A percentile compares a stretch with the other conserved stretches of the same genome.
phyloP scores from a whole-genome alignment of 2,888 invertebrate genomes.

The Cosmorhoe ocellata region DNA sequence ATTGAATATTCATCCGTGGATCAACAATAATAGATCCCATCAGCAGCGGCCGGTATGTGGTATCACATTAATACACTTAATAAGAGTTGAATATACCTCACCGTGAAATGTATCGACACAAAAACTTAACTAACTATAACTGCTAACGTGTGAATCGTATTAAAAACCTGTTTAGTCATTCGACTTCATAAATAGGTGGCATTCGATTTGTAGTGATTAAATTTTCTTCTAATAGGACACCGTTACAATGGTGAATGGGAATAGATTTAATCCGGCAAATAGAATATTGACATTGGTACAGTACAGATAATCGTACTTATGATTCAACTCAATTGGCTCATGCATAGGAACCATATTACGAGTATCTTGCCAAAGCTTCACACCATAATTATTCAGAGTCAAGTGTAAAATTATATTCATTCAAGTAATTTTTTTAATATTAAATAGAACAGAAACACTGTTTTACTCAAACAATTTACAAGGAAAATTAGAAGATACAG shows the following conservation, averaged over 20 bases:
- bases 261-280: slow-evolving; percentile 73
- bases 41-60: slow-evolving; percentile 77
- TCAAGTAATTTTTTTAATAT: no score
- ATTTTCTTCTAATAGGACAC: slow-evolving; percentile 77
- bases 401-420: no score
- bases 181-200: slow-evolving; percentile 80
- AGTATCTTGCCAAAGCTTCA: no score
- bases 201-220: slow-evolving; percentile 82
- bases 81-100: slow-evolving; percentile 79
- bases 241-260: slow-evolving; percentile 70
- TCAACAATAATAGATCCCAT: slow-evolving; percentile 81
- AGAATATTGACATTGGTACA: slow-evolving; percentile 52
- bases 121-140: slow-evolving; percentile 82
- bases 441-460: slow-evolving; percentile 11
- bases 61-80: slow-evolving; percentile 76
- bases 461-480: slow-evolving; percentile 16
- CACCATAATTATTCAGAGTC: no score
- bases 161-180: slow-evolving; percentile 82
- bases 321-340: no score
- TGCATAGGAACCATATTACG: no score
- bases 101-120: slow-evolving; percentile 81
- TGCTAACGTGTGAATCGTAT: slow-evolving; percentile 82
- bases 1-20: slow-evolving; percentile 81
- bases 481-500: slow-evolving; percentile 29
- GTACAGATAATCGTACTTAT: background rate